A percentile compares a stretch with the other conserved stretches of the same genome.
phyloP scores from a whole-genome alignment of 2,113 vertebrate genomes.

The Onychostruthus taczanowskii region DNA sequence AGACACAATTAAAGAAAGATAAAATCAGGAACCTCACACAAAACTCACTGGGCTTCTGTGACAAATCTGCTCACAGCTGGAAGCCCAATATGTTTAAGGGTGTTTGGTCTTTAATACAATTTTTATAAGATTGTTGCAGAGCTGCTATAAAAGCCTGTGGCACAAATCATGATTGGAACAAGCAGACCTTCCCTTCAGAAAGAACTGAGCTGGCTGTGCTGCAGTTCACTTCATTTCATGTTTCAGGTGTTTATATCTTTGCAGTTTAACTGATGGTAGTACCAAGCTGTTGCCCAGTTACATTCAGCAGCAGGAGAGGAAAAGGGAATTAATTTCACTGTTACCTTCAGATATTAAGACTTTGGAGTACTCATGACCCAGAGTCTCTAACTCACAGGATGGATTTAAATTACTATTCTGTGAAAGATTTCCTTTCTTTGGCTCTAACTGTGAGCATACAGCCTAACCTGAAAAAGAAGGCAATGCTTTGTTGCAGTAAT shows the following conservation, averaged over 20 bases:
- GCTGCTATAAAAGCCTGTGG: background rate
- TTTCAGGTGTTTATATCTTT: background rate
- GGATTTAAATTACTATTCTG: background rate
- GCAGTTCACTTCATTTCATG: background rate
- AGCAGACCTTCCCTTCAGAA: background rate
- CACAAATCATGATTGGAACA: background rate
- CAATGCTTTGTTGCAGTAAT: background rate
- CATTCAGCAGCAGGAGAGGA: background rate
- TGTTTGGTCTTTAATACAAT: background rate
- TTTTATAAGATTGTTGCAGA: conserved; percentile 1
- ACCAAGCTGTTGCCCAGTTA: background rate
- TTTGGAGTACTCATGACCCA: background rate
- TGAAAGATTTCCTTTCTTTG: background rate
- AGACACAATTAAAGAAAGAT: background rate
- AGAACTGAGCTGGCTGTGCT: background rate
- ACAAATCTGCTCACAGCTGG: background rate
- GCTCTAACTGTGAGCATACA: background rate
- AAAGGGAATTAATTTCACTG: background rate
- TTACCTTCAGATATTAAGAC: background rate
- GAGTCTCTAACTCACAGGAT: background rate
- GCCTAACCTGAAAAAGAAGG: background rate
- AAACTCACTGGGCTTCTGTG: background rate
- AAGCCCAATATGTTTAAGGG: background rate
- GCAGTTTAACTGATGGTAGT: background rate
- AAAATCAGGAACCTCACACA: background rate